Evolutionary conservation across 2,113 vertebrate genomes (phyloP).

Genomic region (Rhabdomys dilectus): DNA sequence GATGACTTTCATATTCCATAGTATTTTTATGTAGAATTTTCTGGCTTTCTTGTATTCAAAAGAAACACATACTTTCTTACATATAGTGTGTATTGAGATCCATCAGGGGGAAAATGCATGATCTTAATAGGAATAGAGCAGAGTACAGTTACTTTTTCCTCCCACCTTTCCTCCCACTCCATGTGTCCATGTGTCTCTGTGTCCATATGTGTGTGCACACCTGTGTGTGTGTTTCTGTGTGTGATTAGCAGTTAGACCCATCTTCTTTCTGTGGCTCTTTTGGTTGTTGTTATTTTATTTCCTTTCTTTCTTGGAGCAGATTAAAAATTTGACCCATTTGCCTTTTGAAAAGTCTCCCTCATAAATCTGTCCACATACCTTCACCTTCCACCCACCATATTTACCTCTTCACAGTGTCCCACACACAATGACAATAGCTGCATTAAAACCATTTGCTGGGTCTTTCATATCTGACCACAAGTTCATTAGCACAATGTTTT

Average conservation of each 20-base stretch:
- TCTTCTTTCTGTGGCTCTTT: not conserved
- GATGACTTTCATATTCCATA: not conserved
- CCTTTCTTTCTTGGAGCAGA: constrained; percentile 26
- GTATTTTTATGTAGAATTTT: not conserved
- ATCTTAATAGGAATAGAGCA: constrained; percentile 4
- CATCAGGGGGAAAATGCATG: not conserved
- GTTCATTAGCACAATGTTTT: not conserved
- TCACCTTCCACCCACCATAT: constrained; percentile 14
- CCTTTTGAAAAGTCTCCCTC: constrained; percentile 15
- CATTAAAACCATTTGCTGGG: constrained; percentile 51
- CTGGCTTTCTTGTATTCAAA: not conserved
- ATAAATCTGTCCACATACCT: not conserved
- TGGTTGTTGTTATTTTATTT: constrained; percentile 44
- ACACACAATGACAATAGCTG: not conserved
- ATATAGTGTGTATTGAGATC: not conserved
- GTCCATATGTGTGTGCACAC: not conserved
- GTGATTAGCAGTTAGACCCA: not conserved
- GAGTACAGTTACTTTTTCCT: not conserved
- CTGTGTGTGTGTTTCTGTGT: not conserved
- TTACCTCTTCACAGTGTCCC: not conserved
- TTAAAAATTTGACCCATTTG: not conserved
- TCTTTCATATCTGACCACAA: constrained; percentile 4
- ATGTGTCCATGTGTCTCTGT: not conserved
- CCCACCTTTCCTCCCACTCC: not conserved
- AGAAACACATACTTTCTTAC: not conserved